Conservation (phyloP, 2,797 vertebrate genomes). For the Brotula barbata region DNA sequence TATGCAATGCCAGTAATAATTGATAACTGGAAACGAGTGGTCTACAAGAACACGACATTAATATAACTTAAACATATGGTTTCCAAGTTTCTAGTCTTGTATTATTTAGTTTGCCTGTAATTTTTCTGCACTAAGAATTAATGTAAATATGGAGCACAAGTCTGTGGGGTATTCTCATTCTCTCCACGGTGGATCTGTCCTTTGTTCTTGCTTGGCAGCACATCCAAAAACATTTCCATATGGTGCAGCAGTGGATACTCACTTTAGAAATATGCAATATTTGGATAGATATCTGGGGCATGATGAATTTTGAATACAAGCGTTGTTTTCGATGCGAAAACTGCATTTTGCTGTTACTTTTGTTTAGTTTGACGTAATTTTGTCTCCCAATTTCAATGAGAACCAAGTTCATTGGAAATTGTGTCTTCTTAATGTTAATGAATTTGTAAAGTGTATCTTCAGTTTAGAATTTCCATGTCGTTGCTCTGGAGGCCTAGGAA, state of each 20-base stretch:
- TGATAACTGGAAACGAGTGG: not conserved
- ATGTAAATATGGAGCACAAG: conserved; percentile 64
- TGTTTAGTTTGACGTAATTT: conserved; percentile 40
- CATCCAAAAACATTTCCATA: conserved; percentile 55
- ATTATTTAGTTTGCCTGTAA: conserved; percentile 10
- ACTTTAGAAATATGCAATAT: conserved; percentile 41
- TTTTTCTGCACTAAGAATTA: conserved; percentile 23
- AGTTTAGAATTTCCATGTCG: conserved; percentile 41
- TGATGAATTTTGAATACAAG: conserved; percentile 24
- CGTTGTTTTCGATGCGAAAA: conserved; percentile 20
- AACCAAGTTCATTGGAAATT: conserved; percentile 38
- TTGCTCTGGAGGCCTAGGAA: conserved; percentile 19
- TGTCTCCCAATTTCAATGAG: conserved; percentile 35
- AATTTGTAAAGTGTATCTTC: conserved; percentile 46
- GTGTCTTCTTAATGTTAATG: conserved; percentile 52
- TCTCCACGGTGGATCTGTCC: conserved; percentile 51
- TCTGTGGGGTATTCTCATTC: conserved; percentile 52
- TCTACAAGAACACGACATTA: not conserved
- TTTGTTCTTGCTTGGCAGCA: conserved; percentile 59
- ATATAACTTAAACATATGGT: conserved; percentile 1
- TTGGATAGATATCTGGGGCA: conserved; percentile 46
- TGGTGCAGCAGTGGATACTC: conserved; percentile 33
- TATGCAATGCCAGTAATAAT: not conserved
- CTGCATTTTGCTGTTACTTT: conserved; percentile 27
- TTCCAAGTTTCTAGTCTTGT: conserved; percentile 7